These are phyloP conservation scores for Emys orbicularis DNA, from an alignment of 2,797 vertebrate species.

Conservation along the genomic window DNA sequence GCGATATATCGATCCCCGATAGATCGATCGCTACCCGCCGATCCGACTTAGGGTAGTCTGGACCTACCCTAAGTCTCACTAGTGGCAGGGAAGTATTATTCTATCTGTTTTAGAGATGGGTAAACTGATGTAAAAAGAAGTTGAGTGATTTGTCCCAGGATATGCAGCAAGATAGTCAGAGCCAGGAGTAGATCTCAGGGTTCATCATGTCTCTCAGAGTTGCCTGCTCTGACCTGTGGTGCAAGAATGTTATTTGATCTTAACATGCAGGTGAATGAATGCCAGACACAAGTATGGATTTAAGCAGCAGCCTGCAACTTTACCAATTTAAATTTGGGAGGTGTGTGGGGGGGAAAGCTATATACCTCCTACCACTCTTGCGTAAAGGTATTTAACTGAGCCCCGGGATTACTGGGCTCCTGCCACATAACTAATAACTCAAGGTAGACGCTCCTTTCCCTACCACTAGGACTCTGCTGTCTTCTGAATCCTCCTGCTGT, in stretches of 20 bases:
- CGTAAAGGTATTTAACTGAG: too few relatives aligned
- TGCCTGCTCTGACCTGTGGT: neutral
- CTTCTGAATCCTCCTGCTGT: too few relatives aligned
- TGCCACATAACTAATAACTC: too few relatives aligned
- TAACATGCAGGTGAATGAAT: neutral
- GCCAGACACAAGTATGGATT: neutral
- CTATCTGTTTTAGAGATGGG: neutral
- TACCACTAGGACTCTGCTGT: too few relatives aligned
- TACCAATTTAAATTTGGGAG: neutral
- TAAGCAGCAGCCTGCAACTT: neutral
- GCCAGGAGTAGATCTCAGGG: too few relatives aligned
- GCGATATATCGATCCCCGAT: too few relatives aligned
- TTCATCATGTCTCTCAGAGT: too few relatives aligned
- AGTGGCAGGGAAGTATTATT: neutral
- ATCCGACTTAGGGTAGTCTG: too few relatives aligned
- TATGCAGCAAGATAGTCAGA: neutral
- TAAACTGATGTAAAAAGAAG: neutral
- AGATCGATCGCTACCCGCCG: too few relatives aligned
- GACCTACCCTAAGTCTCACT: neutral
- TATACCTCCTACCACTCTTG: neutral
- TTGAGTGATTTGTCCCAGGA: neutral
- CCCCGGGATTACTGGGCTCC: too few relatives aligned
- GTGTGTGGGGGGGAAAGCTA: neutral
- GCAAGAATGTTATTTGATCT: neutral
- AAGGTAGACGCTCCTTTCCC: too few relatives aligned